A percentile compares a stretch with the other conserved stretches of the same genome.
Conservation (phyloP, 2,797 vertebrate genomes). For the Margarornis squamiger region DNA sequence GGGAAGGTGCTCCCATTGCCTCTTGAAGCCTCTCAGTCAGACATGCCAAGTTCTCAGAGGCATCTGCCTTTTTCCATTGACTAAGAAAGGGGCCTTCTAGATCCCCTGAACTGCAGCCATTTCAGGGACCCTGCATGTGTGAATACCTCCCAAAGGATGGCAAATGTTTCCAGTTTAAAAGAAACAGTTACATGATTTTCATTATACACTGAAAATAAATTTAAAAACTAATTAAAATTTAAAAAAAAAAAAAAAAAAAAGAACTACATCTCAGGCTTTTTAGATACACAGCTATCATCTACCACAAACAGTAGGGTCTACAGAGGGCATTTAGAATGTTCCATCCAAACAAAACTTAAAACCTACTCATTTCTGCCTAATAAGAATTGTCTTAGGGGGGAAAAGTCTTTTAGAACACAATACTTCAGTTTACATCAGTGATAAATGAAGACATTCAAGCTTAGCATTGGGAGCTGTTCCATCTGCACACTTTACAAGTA, state of each 20-base stretch:
- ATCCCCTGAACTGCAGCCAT: not conserved
- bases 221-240: not conserved
- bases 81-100: not conserved
- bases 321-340: not conserved
- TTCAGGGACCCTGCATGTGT: not conserved
- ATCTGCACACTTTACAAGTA: not conserved
- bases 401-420: not conserved
- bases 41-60: not conserved
- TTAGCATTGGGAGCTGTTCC: not conserved
- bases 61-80: not conserved
- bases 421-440: not conserved
- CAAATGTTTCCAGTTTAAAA: not conserved
- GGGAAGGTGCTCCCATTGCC: not conserved
- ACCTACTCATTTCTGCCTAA: not conserved
- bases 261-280: not conserved
- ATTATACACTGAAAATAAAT: not conserved
- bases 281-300: not conserved
- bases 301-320: not conserved
- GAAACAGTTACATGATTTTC: not conserved
- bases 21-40: not conserved
- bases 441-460: not conserved
- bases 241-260: not conserved
- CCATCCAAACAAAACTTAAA: not conserved
- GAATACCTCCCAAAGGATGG: not conserved
- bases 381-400: not conserved